phyloP scores from a whole-genome alignment of 2,113 vertebrate genomes.

The Euleptes europaea region DNA sequence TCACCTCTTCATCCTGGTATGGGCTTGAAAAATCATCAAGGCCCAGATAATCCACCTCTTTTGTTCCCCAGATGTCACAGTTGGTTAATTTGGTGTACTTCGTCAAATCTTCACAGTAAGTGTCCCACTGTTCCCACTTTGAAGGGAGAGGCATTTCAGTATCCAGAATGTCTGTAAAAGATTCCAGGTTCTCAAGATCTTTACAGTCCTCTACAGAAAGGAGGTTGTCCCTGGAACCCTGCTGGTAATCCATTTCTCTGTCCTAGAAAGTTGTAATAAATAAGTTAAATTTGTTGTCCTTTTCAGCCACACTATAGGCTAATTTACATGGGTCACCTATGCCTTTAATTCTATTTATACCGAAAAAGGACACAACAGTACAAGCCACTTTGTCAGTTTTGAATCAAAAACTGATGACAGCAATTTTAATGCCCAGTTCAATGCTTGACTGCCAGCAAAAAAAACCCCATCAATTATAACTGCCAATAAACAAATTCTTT shows the following conservation, averaged over 20 bases:
- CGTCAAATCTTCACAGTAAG: constrained; percentile 98
- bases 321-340: background rate
- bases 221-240: constrained; percentile 90
- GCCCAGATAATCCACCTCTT: constrained; percentile 97
- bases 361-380: background rate
- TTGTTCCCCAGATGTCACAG: constrained; percentile 99
- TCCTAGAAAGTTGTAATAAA: constrained; percentile 75
- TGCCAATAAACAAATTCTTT: background rate
- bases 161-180: constrained; percentile 87
- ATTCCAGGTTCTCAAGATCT: constrained; percentile 89
- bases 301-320: background rate
- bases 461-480: background rate
- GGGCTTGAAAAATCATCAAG: constrained; percentile 97
- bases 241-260: constrained; percentile 92
- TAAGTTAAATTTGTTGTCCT: background rate
- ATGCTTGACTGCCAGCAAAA: background rate
- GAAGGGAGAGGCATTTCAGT: constrained; percentile 86
- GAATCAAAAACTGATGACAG: background rate
- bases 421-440: background rate
- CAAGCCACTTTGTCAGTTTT: background rate
- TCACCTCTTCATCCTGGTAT: constrained; percentile 98
- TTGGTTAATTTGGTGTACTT: constrained; percentile 96
- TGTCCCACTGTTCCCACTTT: constrained; percentile 98
- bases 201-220: constrained; percentile 87
- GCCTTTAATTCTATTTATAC: background rate